Evolutionary conservation across 2,797 vertebrate species (phyloP), one percentile per base, ranked within the genome.

Genomic region (Gambelia wislizenii): DNA sequence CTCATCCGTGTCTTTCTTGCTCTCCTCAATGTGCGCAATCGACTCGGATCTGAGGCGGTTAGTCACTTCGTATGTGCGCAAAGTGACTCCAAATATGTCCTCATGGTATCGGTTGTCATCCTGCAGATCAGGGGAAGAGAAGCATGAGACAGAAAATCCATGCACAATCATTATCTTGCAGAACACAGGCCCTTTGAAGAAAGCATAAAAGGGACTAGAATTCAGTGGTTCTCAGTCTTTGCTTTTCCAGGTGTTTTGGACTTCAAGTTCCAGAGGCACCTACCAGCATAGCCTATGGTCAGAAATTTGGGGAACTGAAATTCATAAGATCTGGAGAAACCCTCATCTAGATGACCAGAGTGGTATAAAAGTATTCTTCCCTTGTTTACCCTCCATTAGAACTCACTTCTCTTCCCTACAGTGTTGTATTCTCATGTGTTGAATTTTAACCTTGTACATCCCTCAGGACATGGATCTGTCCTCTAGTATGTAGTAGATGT

Each of bases 11-110:
- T 99, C 99, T 95, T 98, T 99, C 97, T 99, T 99, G 98, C 97
- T 99, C 95, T 99, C 99, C 95, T 99, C 99, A 20, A 98, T 99
- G 97, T 98, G 99, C 42, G 99, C 99, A n/a, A 99, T 99, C 86
- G 99, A 99, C 97, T 99, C 99, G 0, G 99, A 99, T 91, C 99
- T 98, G 95, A 99, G 98, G 92, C 99, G 98, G 96, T 99, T 99
- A 94, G 99, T 99, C 96, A 99, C 99, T 96, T 99, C 99, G 0
- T 99, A 99, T 0, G 99, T 99, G 47, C 99, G 97, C 95, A 99
- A 97, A 90, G 99, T 99, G 95, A 99, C 99, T 5, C 99, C 99
- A 9, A 99, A 99, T 95, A 99, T 99, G 95, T 99, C 99, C 96
- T 99, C 99, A 0, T 99, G 99, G 96, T 99, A 99, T 87, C 98